Evolutionary conservation across 2,888 invertebrate species (phyloP), one percentile per base, ranked within the genome.

Genomic region (Nudaria mundana): DNA sequence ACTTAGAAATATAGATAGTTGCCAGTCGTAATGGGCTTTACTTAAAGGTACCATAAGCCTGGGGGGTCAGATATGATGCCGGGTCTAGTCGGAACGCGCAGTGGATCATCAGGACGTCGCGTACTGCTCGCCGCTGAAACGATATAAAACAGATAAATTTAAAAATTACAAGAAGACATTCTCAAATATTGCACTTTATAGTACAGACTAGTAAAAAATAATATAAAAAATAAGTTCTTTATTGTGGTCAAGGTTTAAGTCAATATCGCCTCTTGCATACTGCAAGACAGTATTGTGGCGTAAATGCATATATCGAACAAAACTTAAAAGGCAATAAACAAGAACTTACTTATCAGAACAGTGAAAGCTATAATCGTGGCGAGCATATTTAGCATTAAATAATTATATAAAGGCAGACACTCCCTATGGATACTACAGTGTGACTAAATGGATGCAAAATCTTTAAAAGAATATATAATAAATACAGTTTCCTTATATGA

Each of bases 11-110:
- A 23, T 30, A 38, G 29, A 36, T 23, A n/a, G 14, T 48, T 37
- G 56, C 56, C 56, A 60, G 36, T 44, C 20, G 31, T 47, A 54
- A 41, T 26, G 44, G 59, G 44, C 39, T 51, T 57, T 46, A 46
- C 38, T 59, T 52, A 47, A 39, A 57, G 56, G 51, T 68, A 85
- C 85, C 86, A 86, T 53, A 84, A 59, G 56, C 83, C 76, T 43
- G 66, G 72, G 34, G 66, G 71, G 29, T 82, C 80, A 2, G 85
- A 81, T 12, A 68, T 65, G 1, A 71, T 68, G 28, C 75, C 71
- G 1, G 81, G 76, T 39, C 83, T 63, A 0, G 77, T 66, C 13
- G 75, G 71, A 14, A 82, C 64, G 42, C 85, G 71, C 37, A 85
- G 48, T 0, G 83, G 79, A 59, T 84, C 83, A 29, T 81, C 81